Evolutionary conservation across 2,888 invertebrate species (phyloP), one percentile per base, ranked within the genome.

Genomic region (Pammene aurita): DNA sequence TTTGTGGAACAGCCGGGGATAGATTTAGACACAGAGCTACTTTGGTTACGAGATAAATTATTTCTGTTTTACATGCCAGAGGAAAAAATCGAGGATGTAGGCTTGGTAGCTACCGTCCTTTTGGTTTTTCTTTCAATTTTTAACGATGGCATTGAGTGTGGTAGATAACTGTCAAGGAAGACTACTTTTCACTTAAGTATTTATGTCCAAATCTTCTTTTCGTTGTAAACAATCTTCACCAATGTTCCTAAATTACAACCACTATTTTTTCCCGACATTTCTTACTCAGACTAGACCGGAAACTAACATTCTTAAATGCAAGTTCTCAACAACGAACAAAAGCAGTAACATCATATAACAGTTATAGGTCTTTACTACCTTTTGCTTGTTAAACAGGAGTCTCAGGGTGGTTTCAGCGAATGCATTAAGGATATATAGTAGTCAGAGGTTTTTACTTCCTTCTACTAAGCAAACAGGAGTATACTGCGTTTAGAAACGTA

Each of bases 241-340:
- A 38, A n/a, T 26, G 26, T 26, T 26, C 4, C 26, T 26, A 61
- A 38, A n/a, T 61, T 61, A 38, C 38, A 5, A 61, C 46, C 38
- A 2, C 38, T 34, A 38, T 34, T 61, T 60, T 60, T 46, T 9
- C 26, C 61, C 50, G 18, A 61, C 38, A 50, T 61, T 50, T 18
- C 50, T 60, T 26, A 26, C 60, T 60, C 9, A 46, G 46, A 34
- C 34, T n/a, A 60, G 34, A 60, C 26, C 60, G 60, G 60, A 60
- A 35, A 46, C 60, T 26, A 58, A 60, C 60, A 35, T 60, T 46
- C 46, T 60, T 34, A 60, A 57, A 44, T 46, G 34, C 44, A 60
- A 46, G 18, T 46, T 55, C 18, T 26, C 26, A 52, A 7, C 18
- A 52, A 52, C 26, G 6, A 34, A 6, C 26, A 54, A 54, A 34